A percentile compares a stretch with the other conserved stretches of the same genome.
phyloP scores from a whole-genome alignment of 2,888 invertebrate species.

The Orchesellides sinensis region DNA sequence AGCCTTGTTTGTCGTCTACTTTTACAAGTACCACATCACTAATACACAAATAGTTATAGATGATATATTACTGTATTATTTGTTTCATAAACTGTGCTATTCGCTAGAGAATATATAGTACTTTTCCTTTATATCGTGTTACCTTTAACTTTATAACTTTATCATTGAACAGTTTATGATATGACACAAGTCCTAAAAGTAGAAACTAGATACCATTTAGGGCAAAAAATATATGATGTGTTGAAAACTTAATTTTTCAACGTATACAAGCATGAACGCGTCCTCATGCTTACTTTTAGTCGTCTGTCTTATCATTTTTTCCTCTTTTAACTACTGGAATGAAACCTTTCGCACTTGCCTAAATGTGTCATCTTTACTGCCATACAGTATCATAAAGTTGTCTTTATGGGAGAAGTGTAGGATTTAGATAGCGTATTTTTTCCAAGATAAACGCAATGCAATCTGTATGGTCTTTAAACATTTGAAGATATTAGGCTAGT shows the following conservation, averaged over 20 bases:
- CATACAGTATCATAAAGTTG: background rate
- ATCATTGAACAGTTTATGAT: background rate
- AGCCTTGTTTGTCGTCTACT: slow-evolving; percentile 7
- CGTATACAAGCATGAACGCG: background rate
- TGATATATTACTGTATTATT: too few species aligned
- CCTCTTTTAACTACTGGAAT: background rate
- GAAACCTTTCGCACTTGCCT: slow-evolving; percentile 6
- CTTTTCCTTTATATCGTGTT: too few species aligned
- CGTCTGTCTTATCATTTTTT: background rate
- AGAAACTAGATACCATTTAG: slow-evolving; percentile 20
- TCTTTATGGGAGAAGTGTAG: background rate
- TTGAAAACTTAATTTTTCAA: slow-evolving; percentile 7
- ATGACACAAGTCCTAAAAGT: background rate
- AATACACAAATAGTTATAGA: too few species aligned
- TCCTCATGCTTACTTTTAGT: background rate
- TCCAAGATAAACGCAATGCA: background rate
- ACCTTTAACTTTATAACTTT: background rate
- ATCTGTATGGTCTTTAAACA: too few species aligned
- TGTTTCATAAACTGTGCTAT: too few species aligned
- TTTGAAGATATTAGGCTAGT: too few species aligned
- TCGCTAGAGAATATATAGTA: too few species aligned
- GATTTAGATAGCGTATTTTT: background rate
- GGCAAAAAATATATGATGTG: background rate
- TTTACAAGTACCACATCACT: background rate
- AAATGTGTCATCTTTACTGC: slow-evolving; percentile 12